Base-by-base conservation (phyloP, 2,113 vertebrate species). In the Oncorhynchus nerka region DNA sequence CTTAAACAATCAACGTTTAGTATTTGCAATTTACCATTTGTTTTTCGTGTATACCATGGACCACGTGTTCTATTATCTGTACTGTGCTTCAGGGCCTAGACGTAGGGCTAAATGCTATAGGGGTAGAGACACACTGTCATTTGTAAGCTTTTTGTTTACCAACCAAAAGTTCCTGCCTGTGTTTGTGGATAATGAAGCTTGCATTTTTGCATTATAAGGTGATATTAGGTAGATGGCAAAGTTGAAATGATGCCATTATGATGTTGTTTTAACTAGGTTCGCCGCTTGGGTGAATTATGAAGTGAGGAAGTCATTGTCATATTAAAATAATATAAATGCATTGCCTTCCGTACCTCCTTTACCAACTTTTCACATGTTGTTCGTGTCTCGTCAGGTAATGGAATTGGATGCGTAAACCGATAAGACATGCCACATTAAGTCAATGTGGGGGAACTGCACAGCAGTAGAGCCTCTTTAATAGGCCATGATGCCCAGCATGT, bases 1-100 rank as follows among this genome's bases (percentile, higher is more conserved):
- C 91, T 85, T 80, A 87, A 88, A 90, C 90, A 90, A 91, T 92
- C 89, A 85, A 78, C 77, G 28, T 74, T 81, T 28, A 65, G 82
- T 85, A 84, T 84, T 90, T 74, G 79, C 82, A 74, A 45, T 45
- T 45, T 11, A 45, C 39, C 78, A 83, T 62, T 83, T 87, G 84
- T 90, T 16, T 34, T 68, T 90, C 88, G 86, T 87, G 76, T 79
- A 83, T 78, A 81, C 79, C 79, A 75, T 34, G 78, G 77, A 80
- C 77, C 84, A 86, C 90, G 85, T 90, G 85, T 89, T 59, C 76
- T 85, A 90, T 86, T 88, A 83, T 81, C 45, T 28, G n/a, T 82
- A 68, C 76, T 15, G 75, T 82, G 77, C 26, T 65, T 71, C 78
- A 77, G 81, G 69, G 68, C 79, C n/a, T 24, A 20, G 5, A 68